A percentile compares a stretch with the other conserved stretches of the same genome.
These are phyloP conservation scores for Gracilinanus agilis DNA, from an alignment of 2,113 vertebrate genomes.

Conservation along the genomic window DNA sequence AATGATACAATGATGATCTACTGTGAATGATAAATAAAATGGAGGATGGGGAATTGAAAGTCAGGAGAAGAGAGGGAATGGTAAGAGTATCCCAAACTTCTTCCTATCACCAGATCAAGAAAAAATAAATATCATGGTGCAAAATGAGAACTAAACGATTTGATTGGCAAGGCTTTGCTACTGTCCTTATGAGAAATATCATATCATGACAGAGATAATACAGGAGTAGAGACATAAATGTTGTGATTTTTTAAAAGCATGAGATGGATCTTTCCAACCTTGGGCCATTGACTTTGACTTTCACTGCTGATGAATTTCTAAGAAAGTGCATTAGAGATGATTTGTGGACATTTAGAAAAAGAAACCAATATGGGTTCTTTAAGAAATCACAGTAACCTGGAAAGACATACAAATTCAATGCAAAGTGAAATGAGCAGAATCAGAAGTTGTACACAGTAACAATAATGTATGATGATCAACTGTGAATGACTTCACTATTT, in stretches of 20 bases:
- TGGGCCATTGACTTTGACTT: neutral
- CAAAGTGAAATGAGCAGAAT: no score
- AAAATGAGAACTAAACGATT: neutral
- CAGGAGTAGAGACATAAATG: neutral
- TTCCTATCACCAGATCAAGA: neutral
- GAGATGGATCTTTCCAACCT: neutral
- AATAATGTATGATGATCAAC: no score
- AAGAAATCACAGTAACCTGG: neutral
- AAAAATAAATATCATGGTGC: neutral
- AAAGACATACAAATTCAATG: no score
- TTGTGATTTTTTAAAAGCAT: neutral
- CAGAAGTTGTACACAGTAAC: no score
- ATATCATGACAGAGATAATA: neutral
- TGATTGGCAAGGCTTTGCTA: neutral
- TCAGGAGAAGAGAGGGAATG: neutral
- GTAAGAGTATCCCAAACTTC: neutral
- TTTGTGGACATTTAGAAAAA: neutral
- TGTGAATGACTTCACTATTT: no score
- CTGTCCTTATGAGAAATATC: neutral
- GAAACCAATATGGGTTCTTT: neutral
- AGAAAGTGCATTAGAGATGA: neutral
- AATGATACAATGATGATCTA: neutral
- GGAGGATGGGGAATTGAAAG: neutral
- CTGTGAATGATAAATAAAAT: neutral
- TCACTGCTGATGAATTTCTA: neutral